Evolutionary conservation across 2,113 vertebrate species (phyloP), one percentile per base, ranked within the genome.

Genomic region (Tragelaphus scriptus): DNA sequence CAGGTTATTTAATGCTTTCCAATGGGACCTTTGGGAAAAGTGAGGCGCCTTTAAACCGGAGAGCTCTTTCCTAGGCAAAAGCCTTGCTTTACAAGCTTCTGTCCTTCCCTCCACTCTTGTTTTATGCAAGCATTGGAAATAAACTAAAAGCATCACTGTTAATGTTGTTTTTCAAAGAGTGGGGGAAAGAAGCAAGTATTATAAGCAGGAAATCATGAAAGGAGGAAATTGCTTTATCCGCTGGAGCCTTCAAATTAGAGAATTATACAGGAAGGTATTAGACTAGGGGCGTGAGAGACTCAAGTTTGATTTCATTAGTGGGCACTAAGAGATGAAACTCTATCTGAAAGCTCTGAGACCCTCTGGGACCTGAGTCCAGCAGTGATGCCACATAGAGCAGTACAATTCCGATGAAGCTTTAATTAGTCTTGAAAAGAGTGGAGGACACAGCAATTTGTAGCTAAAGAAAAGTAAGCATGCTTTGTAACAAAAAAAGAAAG

Each of bases 171-270:
- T 97, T 94, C 92, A 90, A 96, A 91, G 77, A 98, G 77, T 63
- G 65, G 55, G 26, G 2, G 26, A 63, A 71, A 49, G 93, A 95
- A 55, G 30, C 56, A 94, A 97, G 55, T 90, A 97, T 93, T 95
- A 81, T 80, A 96, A 85, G 85, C 95, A 97, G 97, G 97, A 98
- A 98, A 93, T 98, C 80, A 95, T 97, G 90, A 98, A 93, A 94
- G 65, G 58, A 88, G 80, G 94, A 96, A 97, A 98, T 95, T 97
- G 94, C 81, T 96, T 94, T 97, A 96, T 98, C 16, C 26, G 89
- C 81, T 96, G 23, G 88, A 97, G 88, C 86, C 94, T 97, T 92
- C 87, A 88, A 91, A 96, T 96, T 96, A 93, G 77, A 97, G 94
- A 92, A 97, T 97, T 96, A 96, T 85, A 68, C 88, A 94, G 97